Percentiles rank a stretch among this genome's conserved stretches.
phyloP scores from a whole-genome alignment of 92 coral and sea anemone genomes.

The Plumapathes pennacea region DNA sequence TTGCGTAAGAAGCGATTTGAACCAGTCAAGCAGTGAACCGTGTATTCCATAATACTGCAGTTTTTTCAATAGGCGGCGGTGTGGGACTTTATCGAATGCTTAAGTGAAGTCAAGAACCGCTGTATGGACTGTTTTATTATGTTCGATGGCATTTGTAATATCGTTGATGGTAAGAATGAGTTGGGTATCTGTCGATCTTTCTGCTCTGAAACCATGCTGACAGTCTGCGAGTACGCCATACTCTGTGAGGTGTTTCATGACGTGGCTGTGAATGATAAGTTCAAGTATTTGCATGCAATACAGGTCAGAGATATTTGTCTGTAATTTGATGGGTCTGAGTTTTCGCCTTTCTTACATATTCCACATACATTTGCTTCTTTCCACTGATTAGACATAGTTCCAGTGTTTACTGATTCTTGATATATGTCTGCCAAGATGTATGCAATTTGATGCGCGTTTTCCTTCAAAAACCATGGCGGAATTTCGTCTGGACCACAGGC shows the following conservation, averaged over 20 bases:
- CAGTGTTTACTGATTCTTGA: background rate
- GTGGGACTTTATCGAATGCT: slow-evolving; percentile 10
- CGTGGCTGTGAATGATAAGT: slow-evolving; percentile 8
- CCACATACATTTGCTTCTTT: slow-evolving; percentile 1
- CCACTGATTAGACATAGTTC: background rate
- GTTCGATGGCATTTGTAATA: background rate
- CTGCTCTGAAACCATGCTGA: slow-evolving; percentile 8
- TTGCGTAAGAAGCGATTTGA: slow-evolving; percentile 7
- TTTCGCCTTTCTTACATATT: slow-evolving; percentile 11
- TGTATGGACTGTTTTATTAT: slow-evolving; percentile 7
- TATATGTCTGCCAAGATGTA: background rate
- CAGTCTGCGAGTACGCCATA: background rate
- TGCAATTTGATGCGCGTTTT: background rate
- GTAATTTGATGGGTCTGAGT: slow-evolving; percentile 5
- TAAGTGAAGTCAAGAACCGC: slow-evolving; percentile 14
- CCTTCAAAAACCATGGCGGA: background rate
- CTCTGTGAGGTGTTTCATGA: slow-evolving; percentile 3
- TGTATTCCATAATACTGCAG: slow-evolving; percentile 18
- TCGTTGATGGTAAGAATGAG: slow-evolving; percentile 18
- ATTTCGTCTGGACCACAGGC: slow-evolving; percentile 15
- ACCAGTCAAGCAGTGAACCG: slow-evolving; percentile 11
- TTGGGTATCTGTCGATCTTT: slow-evolving; percentile 16
- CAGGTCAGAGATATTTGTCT: slow-evolving; percentile 8
- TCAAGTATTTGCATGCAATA: slow-evolving; percentile 11
- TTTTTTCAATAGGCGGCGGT: slow-evolving; percentile 12